A percentile compares a stretch with the other conserved stretches of the same genome.
Conservation (phyloP, 2,888 invertebrate genomes). For the Drepanosiphum platanoidis region DNA sequence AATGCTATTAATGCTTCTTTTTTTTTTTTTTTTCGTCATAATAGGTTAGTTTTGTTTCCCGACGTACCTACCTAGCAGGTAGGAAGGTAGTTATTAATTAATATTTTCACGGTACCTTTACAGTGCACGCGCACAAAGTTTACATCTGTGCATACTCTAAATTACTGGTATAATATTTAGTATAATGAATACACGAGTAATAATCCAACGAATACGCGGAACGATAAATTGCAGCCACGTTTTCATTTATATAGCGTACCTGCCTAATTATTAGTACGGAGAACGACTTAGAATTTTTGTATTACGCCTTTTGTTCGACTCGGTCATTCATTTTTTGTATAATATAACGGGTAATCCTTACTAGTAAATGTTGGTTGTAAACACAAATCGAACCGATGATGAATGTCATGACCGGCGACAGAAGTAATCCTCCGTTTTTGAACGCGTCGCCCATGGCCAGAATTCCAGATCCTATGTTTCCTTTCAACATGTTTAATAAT, state of each 20-base stretch:
- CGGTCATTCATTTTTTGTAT: too few species aligned
- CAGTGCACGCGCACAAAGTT: too few species aligned
- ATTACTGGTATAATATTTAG: too few species aligned
- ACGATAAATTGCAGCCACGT: background rate
- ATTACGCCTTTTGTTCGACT: background rate
- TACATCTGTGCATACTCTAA: too few species aligned
- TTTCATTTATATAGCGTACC: background rate
- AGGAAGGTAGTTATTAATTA: too few species aligned
- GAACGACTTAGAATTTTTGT: background rate
- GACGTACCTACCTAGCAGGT: too few species aligned
- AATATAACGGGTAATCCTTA: too few species aligned
- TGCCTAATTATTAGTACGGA: too few species aligned
- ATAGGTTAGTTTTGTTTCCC: too few species aligned
- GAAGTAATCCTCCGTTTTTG: slow-evolving; percentile 87
- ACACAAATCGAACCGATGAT: slow-evolving; percentile 86
- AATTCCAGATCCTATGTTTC: slow-evolving; percentile 95
- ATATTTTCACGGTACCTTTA: too few species aligned
- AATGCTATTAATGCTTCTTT: too few species aligned
- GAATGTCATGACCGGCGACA: slow-evolving; percentile 81
- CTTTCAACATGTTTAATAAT: slow-evolving; percentile 91
- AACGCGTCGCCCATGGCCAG: slow-evolving; percentile 96
- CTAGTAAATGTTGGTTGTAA: slow-evolving; percentile 91
- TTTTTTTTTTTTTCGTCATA: too few species aligned
- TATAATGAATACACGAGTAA: background rate
- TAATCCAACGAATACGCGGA: background rate